Conservation (phyloP, 1,140 invertebrate species). For the Drosophila ohnishii region DNA sequence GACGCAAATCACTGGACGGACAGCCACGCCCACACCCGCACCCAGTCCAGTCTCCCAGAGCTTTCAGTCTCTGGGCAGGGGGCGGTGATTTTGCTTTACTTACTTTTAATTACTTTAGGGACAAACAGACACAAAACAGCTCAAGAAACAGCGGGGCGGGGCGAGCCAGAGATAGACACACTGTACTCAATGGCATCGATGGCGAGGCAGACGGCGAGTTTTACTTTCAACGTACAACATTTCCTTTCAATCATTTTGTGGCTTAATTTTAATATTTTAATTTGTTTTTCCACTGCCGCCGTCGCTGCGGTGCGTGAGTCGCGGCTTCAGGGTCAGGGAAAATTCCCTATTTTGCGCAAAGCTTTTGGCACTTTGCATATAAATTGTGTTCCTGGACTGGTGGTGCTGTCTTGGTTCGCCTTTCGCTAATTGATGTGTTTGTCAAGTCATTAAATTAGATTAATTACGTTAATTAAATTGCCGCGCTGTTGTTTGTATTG, state of each 20-base stretch:
- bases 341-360: conserved; percentile 50
- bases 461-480: conserved; percentile 82
- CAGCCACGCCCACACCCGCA: conserved; percentile 16
- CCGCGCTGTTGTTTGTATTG: conserved; percentile 30
- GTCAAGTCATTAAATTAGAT: conserved; percentile 83
- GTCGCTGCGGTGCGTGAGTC: conserved; percentile 38
- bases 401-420: conserved; percentile 20
- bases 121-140: conserved; percentile 61
- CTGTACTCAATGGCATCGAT: conserved; percentile 27
- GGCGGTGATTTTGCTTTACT: conserved; percentile 64
- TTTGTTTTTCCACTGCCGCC: conserved; percentile 61
- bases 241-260: conserved; percentile 81
- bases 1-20: conserved; percentile 51
- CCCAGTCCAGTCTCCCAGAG: background rate
- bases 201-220: conserved; percentile 27
- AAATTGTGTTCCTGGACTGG: conserved; percentile 61
- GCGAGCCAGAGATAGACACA: conserved; percentile 14
- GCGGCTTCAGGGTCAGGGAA: conserved; percentile 15
- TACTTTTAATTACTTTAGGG: conserved; percentile 80
- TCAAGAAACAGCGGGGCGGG: conserved; percentile 14
- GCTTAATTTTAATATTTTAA: conserved; percentile 83
- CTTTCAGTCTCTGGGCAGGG: background rate
- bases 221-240: conserved; percentile 50
- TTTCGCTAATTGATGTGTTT: conserved; percentile 81
- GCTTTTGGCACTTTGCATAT: conserved; percentile 74